These are phyloP conservation scores for Sericinus montela DNA, from an alignment of 2,888 invertebrate species.

Conservation along the genomic window DNA sequence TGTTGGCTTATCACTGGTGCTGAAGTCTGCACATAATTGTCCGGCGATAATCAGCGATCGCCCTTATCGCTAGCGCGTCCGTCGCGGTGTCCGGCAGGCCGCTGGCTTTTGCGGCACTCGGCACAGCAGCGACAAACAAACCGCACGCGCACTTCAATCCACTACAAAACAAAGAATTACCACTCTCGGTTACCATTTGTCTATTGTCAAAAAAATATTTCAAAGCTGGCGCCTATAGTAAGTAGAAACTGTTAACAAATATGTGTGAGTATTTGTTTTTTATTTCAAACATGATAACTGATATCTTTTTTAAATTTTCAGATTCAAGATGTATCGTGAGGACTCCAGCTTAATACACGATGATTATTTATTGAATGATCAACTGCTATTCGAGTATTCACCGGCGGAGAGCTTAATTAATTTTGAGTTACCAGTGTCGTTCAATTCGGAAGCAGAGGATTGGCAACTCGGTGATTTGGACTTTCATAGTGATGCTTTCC, in stretches of 20 bases:
- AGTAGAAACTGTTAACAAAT: conserved; percentile 3
- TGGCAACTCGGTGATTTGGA: conserved; percentile 63
- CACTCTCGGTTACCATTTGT: no score
- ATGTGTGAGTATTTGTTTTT: not conserved
- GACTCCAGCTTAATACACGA: conserved; percentile 47
- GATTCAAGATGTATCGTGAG: conserved; percentile 58
- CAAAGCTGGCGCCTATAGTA: conserved; percentile 4
- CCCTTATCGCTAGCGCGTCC: conserved; percentile 60
- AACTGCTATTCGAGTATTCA: conserved; percentile 63
- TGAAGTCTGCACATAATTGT: conserved; percentile 6
- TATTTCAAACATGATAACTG: not conserved
- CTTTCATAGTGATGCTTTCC: conserved; percentile 60
- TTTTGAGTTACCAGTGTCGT: conserved; percentile 57
- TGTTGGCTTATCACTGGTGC: not conserved
- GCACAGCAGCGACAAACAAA: conserved; percentile 50
- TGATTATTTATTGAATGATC: conserved; percentile 58
- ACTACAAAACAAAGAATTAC: not conserved
- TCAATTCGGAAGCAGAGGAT: conserved; percentile 47
- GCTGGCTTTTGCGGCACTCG: conserved; percentile 39
- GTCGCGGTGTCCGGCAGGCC: conserved; percentile 54
- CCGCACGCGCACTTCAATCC: conserved; percentile 35
- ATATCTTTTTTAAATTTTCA: conserved; percentile 31
- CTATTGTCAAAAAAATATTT: not conserved
- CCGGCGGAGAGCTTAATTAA: conserved; percentile 69
- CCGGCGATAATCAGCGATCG: conserved; percentile 65